phyloP scores from a whole-genome alignment of 2,113 vertebrate species.

The Vicugna pacos region DNA sequence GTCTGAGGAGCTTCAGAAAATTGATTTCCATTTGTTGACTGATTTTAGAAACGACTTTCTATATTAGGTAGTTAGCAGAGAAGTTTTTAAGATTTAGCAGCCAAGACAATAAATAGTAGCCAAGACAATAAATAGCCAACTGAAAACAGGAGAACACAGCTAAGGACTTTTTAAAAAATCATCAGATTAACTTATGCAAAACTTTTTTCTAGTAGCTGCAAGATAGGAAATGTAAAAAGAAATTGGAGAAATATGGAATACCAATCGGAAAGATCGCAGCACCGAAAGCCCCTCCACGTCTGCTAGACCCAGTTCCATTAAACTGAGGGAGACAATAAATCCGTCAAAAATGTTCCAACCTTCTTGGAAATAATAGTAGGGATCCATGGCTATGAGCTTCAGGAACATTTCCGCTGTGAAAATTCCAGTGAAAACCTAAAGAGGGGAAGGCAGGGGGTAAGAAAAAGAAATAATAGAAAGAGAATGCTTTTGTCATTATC shows the following conservation, averaged over 20 bases:
- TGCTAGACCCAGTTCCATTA: constrained; percentile 95
- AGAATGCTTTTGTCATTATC: constrained; percentile 26
- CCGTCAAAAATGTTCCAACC: constrained; percentile 99
- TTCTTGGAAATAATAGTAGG: constrained; percentile 99
- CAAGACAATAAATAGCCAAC: neutral
- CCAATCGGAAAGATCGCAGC: constrained; percentile 99
- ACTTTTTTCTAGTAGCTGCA: constrained; percentile 4
- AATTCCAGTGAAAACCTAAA: constrained; percentile 98
- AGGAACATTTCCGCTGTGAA: constrained; percentile 99
- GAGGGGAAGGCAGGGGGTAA: constrained; percentile 10
- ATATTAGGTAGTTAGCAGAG: neutral
- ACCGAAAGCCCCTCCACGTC: constrained; percentile 98
- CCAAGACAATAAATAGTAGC: neutral
- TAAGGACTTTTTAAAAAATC: neutral
- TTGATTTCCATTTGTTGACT: neutral
- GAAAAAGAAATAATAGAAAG: constrained; percentile 49
- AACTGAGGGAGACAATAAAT: constrained; percentile 98
- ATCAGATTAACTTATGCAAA: neutral
- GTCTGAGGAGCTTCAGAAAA: constrained; percentile 37
- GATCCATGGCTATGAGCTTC: constrained; percentile 98
- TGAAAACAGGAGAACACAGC: neutral
- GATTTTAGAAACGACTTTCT: constrained; percentile 45
- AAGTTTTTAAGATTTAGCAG: constrained; percentile 49
- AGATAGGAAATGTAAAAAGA: neutral
- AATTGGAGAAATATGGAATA: constrained; percentile 84